Conservation (phyloP, 2,113 vertebrate genomes). For the Thalassoma bifasciatum region DNA sequence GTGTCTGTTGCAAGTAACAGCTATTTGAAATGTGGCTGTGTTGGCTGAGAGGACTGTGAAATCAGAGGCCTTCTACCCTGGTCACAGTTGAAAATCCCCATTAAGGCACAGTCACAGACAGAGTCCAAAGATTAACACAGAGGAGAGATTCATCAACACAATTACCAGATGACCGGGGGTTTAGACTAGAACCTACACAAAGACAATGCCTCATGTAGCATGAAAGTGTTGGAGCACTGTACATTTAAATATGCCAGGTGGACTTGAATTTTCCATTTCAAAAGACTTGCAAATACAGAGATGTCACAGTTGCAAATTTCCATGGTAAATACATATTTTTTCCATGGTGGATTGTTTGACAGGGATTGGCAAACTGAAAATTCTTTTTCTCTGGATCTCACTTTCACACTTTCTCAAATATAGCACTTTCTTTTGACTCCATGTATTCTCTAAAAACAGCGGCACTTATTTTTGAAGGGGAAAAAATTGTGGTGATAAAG, state of each 20-base stretch:
- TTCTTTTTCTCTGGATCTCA: conserved; percentile 19
- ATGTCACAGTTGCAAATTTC: neutral
- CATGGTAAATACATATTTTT: conserved; percentile 26
- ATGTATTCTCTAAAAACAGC: neutral
- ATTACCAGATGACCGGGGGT: conserved; percentile 40
- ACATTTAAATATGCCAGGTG: conserved; percentile 7
- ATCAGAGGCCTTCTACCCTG: conserved; percentile 54
- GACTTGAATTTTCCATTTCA: neutral
- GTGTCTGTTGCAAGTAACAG: conserved; percentile 36
- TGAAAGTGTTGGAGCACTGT: neutral
- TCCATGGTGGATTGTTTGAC: neutral
- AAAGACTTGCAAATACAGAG: neutral
- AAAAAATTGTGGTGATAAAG: neutral
- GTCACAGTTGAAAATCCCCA: conserved; percentile 72
- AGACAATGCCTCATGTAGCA: neutral
- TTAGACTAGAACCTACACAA: conserved; percentile 1
- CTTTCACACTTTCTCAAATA: conserved; percentile 48
- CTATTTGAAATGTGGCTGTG: conserved; percentile 61
- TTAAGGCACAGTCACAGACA: conserved; percentile 56
- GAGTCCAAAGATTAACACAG: conserved; percentile 33
- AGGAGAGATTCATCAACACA: conserved; percentile 34
- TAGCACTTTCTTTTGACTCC: neutral
- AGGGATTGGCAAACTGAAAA: conserved; percentile 25
- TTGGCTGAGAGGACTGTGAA: conserved; percentile 71
- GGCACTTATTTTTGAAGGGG: neutral